Percentiles rank a stretch among this genome's conserved stretches.
phyloP scores from a whole-genome alignment of 2,888 invertebrate species.

The Drosophila nr. fundita region DNA sequence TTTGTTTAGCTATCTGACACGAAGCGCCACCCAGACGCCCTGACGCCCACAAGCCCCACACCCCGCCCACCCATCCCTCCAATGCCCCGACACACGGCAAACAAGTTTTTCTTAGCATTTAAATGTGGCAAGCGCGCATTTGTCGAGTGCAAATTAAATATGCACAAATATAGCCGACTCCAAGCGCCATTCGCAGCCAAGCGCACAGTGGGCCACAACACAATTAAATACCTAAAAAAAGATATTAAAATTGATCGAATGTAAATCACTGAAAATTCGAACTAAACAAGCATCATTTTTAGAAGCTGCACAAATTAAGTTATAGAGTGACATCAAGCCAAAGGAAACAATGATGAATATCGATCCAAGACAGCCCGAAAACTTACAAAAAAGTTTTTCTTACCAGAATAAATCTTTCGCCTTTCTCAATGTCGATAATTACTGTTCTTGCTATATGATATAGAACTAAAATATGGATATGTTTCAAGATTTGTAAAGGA shows the following conservation, averaged over 20 bases:
- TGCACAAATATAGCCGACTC: slow-evolving; percentile 57
- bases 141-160: slow-evolving; percentile 78
- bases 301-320: not conserved
- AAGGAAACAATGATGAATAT: not conserved
- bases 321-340: not conserved
- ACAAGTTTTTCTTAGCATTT: slow-evolving; percentile 33
- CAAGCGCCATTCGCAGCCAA: slow-evolving; percentile 34
- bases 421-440: not conserved
- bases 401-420: not conserved
- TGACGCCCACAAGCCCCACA: not conserved
- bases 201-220: slow-evolving; percentile 23
- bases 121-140: slow-evolving; percentile 64
- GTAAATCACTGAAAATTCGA: not conserved
- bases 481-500: not conserved
- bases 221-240: not conserved
- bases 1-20: slow-evolving; percentile 56
- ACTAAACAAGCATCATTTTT: not conserved
- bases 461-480: not conserved
- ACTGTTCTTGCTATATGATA: not conserved
- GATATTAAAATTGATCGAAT: not conserved
- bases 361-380: not conserved
- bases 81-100: not conserved
- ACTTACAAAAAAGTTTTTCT: too few species aligned
- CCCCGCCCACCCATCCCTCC: not conserved
- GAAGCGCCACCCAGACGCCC: slow-evolving; percentile 11